These are phyloP conservation scores for Cyclargus thomasi DNA, from an alignment of 1,140 invertebrate species.

Conservation along the genomic window DNA sequence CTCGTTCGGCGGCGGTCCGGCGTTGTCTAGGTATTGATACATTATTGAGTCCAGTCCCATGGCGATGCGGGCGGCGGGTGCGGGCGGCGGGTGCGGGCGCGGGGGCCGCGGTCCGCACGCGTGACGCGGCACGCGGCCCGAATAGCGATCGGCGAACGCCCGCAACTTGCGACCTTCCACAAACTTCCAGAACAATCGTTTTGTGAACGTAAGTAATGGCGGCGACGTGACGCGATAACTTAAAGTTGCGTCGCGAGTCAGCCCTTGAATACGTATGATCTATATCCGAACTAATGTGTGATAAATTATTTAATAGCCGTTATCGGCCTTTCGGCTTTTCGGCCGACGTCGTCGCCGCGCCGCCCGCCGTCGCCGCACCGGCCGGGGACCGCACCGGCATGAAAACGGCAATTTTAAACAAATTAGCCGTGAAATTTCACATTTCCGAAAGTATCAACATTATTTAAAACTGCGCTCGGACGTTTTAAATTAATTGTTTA, in stretches of 20 bases:
- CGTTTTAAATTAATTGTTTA: constrained; percentile 14
- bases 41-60: neutral
- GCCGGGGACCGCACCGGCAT: neutral
- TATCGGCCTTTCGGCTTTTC: neutral
- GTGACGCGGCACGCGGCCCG: too few relatives aligned
- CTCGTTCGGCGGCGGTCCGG: neutral
- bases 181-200: constrained; percentile 3
- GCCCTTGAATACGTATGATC: neutral
- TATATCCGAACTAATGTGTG: neutral
- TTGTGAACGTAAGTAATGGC: neutral
- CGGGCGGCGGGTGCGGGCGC: too few relatives aligned
- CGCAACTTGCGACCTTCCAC: neutral
- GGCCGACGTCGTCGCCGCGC: too few relatives aligned
- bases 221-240: neutral
- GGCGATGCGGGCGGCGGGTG: too few relatives aligned
- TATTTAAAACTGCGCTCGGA: constrained; percentile 9
- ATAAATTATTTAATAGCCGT: neutral
- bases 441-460: neutral
- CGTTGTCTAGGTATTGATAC: neutral
- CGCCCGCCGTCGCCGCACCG: too few relatives aligned
- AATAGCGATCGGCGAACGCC: neutral
- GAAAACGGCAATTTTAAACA: neutral
- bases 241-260: neutral
- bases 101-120: too few relatives aligned
- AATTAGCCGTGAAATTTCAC: constrained; percentile 12